Evolutionary conservation across 2,113 vertebrate genomes (phyloP).

Genomic region (Vidua macroura): DNA sequence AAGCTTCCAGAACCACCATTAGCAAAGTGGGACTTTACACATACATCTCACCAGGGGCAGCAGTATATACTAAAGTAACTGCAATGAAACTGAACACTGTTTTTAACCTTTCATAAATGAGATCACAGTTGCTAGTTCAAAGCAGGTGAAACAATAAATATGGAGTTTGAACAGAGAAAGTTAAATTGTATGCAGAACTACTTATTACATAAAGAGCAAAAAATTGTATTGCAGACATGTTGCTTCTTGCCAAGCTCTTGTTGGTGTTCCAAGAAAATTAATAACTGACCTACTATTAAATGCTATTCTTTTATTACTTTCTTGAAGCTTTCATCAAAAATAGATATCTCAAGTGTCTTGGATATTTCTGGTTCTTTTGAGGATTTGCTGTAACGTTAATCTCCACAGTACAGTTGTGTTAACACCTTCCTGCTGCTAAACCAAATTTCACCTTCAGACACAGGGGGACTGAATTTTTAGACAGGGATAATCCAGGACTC

Average conservation of each 20-base stretch:
- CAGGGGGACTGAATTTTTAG: slow-evolving; percentile 38
- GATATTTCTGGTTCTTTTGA: slow-evolving; percentile 55
- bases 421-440: slow-evolving; percentile 54
- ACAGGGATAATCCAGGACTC: slow-evolving; percentile 49
- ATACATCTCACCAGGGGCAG: not conserved
- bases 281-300: slow-evolving; percentile 2
- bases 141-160: slow-evolving; percentile 6
- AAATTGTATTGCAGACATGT: not conserved
- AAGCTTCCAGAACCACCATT: not conserved
- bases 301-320: not conserved
- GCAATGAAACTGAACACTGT: not conserved
- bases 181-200: not conserved
- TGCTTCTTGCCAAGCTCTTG: slow-evolving; percentile 17
- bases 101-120: not conserved
- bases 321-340: slow-evolving; percentile 43
- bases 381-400: slow-evolving; percentile 18
- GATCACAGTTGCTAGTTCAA: not conserved
- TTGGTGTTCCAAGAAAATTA: slow-evolving; percentile 42
- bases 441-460: slow-evolving; percentile 55
- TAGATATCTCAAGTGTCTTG: not conserved
- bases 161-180: not conserved
- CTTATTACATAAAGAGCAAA: not conserved
- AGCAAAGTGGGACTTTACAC: not conserved
- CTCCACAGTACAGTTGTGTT: not conserved
- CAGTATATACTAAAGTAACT: not conserved